A percentile compares a stretch with the other conserved stretches of the same genome.
Evolutionary conservation across 2,113 vertebrate genomes (phyloP).

Genomic region (Planiliza haematocheilus): DNA sequence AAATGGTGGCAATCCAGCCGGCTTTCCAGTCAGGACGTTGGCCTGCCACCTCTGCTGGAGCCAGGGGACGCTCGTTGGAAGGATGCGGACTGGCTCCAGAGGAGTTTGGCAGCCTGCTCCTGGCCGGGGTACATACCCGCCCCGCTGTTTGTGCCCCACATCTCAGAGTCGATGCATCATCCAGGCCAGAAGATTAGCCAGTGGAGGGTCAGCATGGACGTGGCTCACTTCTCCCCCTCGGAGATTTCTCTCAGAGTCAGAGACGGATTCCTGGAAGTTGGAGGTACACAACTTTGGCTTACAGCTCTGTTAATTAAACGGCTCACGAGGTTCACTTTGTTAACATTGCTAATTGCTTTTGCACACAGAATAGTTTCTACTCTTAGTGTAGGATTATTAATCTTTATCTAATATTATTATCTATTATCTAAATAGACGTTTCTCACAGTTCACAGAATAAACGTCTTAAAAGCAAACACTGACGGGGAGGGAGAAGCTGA

Average conservation of each 20-base stretch:
- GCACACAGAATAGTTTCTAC: slow-evolving; percentile 2
- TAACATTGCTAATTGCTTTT: slow-evolving; percentile 31
- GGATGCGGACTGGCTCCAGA: slow-evolving; percentile 69
- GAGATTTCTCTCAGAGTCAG: slow-evolving; percentile 78
- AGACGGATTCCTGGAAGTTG: slow-evolving; percentile 78
- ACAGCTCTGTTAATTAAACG: slow-evolving; percentile 48
- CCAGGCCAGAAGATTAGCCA: slow-evolving; percentile 39
- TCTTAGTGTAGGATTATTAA: slow-evolving; percentile 30
- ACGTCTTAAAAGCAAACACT: slow-evolving; percentile 23
- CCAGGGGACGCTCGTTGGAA: slow-evolving; percentile 64
- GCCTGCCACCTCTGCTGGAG: slow-evolving; percentile 71
- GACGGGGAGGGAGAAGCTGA: slow-evolving; percentile 24
- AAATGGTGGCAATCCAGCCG: slow-evolving; percentile 68
- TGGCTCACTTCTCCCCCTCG: slow-evolving; percentile 80
- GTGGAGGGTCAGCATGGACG: slow-evolving; percentile 83
- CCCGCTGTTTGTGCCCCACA: slow-evolving; percentile 60
- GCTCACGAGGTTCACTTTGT: slow-evolving; percentile 25
- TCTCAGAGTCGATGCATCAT: slow-evolving; percentile 41
- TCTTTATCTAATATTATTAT: slow-evolving; percentile 37
- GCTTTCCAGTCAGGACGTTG: slow-evolving; percentile 71
- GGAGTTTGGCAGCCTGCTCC: slow-evolving; percentile 62
- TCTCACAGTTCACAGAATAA: slow-evolving; percentile 38
- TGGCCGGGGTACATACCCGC: slow-evolving; percentile 70
- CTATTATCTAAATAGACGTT: slow-evolving; percentile 54
- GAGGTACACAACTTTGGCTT: slow-evolving; percentile 69